phyloP scores from a whole-genome alignment of 35 echinoderm and acorn worm species.

The Anneissia japonica region DNA sequence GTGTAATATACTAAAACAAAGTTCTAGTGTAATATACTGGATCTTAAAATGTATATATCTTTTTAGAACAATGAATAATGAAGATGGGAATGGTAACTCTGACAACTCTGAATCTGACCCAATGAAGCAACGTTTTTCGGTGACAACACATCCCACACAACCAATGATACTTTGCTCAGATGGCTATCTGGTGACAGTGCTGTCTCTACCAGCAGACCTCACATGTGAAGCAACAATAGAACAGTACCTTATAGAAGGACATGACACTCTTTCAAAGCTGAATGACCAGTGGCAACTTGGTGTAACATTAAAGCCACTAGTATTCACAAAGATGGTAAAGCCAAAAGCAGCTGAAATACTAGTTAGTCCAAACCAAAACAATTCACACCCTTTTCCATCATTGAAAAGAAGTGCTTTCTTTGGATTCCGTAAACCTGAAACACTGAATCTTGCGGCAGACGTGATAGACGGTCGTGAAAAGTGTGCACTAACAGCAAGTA shows the following conservation, averaged over 20 bases:
- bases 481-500: slow-evolving; percentile 20
- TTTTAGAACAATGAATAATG: neutral
- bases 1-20: no score
- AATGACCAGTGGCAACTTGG: slow-evolving; percentile 15
- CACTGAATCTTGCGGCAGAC: neutral
- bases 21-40: no score
- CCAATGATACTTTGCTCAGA: slow-evolving; percentile 69
- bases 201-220: slow-evolving; percentile 46
- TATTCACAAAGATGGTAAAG: slow-evolving; percentile 4
- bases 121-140: slow-evolving; percentile 53
- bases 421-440: neutral
- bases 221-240: slow-evolving; percentile 45
- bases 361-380: neutral
- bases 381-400: neutral
- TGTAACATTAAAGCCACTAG: neutral
- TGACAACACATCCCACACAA: slow-evolving; percentile 51
- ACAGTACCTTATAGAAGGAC: slow-evolving; percentile 54
- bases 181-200: slow-evolving; percentile 71
- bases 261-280: slow-evolving; percentile 35
- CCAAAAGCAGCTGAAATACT: neutral
- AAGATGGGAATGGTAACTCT: slow-evolving; percentile 1
- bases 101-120: slow-evolving; percentile 33
- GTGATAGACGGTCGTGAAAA: neutral
- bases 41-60: neutral
- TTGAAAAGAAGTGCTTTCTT: neutral